Evolutionary conservation across 2,113 vertebrate genomes (phyloP).

Genomic region (Trichechus manatus): DNA sequence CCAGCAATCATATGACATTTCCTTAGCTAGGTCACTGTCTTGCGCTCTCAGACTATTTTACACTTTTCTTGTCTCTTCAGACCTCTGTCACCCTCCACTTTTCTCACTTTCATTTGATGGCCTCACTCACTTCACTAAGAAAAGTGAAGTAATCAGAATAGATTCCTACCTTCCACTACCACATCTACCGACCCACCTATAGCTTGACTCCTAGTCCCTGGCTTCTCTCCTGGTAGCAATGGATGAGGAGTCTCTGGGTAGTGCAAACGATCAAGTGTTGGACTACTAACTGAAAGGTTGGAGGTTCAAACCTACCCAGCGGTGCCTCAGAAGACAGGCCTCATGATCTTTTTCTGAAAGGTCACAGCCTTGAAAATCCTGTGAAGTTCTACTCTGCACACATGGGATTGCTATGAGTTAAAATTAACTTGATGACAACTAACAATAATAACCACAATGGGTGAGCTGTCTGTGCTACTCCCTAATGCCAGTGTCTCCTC

Average conservation of each 20-base stretch:
- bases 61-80: background rate
- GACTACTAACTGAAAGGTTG: no score
- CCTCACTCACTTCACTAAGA: background rate
- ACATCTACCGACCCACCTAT: background rate
- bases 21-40: background rate
- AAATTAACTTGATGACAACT: background rate
- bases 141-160: background rate
- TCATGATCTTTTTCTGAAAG: background rate
- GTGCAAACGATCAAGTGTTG: no score
- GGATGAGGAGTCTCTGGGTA: no score
- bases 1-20: background rate
- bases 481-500: background rate
- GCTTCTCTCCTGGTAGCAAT: background rate
- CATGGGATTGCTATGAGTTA: background rate
- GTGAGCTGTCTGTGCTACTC: background rate
- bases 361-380: background rate
- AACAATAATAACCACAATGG: background rate
- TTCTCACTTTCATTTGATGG: background rate
- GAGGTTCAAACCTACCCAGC: no score
- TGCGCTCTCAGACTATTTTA: background rate
- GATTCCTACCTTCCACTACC: background rate
- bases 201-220: background rate
- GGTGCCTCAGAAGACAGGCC: no score
- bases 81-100: no score
- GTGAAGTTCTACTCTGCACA: no score